Base-by-base conservation (phyloP, 1,140 invertebrate genomes). In the Zaprionus ornatus region DNA sequence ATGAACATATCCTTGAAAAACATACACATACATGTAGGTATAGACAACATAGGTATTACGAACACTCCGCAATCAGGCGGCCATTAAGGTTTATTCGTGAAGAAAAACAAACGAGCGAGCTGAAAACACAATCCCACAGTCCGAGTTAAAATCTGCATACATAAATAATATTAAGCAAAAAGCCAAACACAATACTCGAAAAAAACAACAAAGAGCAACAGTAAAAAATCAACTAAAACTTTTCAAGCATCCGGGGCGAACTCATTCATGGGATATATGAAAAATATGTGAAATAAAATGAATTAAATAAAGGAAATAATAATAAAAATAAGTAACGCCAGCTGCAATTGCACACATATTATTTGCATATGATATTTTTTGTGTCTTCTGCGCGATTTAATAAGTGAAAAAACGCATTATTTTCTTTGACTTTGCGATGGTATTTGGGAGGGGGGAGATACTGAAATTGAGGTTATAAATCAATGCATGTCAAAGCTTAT, bases 1-100 rank as follows among this genome's bases (percentile, higher is more conserved):
- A 88, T 87, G 71, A 84, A 80, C 84, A 57, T 68, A 87, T 90
- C 85, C 84, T 87, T 87, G 84, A 88, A 79, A 82, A 82, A 65
- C 54, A 75, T 68, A 67, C 6, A 40, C 37, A 40, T 40, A 15
- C 37, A 48, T 21, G 10, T 48, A 3, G 10, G 9, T 45, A 45
- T 19, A 45, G 9, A 45, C 42, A 40, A 56, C 64, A 73, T 82
- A 85, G 68, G 66, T 75, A 74, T 64, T 71, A 25, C 37, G 61
- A 72, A 66, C 48, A 72, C 37, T 66, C 55, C 42, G 68, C 78
- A 83, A 87, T 83, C 80, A 83, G 80, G 45, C 40, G 67, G 45
- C 73, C 73, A 82, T 87, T 87, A 82, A 80, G 74, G 60, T 88
- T 88, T 10, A 64, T 66, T 79, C 45, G 17, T 32, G 29, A 59